Conservation (phyloP, 2,797 vertebrate species). For the Melopsittacus undulatus region DNA sequence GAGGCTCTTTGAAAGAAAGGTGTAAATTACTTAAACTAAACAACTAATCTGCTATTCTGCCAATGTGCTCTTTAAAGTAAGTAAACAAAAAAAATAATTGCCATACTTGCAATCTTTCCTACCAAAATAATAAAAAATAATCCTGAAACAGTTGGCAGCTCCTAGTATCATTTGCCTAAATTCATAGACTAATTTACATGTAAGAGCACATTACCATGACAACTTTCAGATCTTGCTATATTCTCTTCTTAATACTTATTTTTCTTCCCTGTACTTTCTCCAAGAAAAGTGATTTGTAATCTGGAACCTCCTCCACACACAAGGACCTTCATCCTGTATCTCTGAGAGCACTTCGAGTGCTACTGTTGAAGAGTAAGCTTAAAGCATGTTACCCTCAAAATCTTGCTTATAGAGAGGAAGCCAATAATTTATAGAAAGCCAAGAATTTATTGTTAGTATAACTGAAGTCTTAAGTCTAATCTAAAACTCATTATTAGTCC, state of each 20-base stretch:
- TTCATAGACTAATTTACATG: constrained; percentile 18
- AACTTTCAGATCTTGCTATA: constrained; percentile 12
- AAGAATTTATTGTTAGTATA: not conserved
- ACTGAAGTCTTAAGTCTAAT: not conserved
- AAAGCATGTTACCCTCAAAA: not conserved
- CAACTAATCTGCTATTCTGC: not conserved
- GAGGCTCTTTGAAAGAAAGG: not conserved
- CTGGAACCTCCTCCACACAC: not conserved
- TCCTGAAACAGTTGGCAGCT: not conserved
- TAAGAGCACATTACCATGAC: constrained; percentile 27
- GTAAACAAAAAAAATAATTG: not conserved
- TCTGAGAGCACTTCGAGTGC: not conserved
- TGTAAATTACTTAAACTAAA: not conserved
- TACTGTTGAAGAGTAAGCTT: not conserved
- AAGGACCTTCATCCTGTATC: not conserved
- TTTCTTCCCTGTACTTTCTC: not conserved
- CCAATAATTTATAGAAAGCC: not conserved
- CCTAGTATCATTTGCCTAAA: not conserved
- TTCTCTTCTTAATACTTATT: not conserved
- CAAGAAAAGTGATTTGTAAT: not conserved
- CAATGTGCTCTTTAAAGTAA: not conserved
- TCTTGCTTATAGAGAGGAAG: not conserved
- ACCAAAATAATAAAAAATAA: not conserved
- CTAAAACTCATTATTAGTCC: not conserved
- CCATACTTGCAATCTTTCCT: not conserved